These are phyloP conservation scores for Nipponia nippon DNA, from an alignment of 2,113 vertebrate genomes.

Conservation along the genomic window DNA sequence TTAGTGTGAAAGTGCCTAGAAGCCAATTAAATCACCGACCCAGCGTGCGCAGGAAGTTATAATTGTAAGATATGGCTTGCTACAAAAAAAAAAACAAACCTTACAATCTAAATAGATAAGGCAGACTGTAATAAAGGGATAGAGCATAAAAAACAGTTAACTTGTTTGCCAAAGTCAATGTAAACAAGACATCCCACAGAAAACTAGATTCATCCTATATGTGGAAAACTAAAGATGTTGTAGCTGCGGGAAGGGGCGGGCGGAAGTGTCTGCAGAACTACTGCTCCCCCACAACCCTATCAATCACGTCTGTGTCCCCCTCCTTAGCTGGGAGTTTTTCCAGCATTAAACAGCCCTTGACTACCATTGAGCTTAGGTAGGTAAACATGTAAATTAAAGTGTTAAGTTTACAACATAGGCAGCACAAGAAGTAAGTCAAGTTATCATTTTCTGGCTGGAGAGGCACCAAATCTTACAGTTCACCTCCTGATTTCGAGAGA, in stretches of 20 bases:
- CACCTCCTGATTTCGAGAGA: neutral
- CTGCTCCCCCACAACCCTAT: neutral
- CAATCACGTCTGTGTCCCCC: neutral
- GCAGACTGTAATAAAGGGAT: neutral
- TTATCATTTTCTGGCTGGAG: neutral
- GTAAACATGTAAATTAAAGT: neutral
- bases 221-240: neutral
- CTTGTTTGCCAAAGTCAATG: neutral
- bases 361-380: neutral
- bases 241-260: neutral
- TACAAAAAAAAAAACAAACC: neutral
- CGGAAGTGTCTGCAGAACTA: neutral
- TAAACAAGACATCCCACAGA: neutral
- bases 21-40: neutral
- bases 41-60: neutral
- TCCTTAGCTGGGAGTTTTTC: neutral
- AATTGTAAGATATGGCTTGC: neutral
- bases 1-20: neutral
- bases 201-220: neutral
- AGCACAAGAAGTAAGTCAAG: neutral
- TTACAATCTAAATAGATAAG: neutral
- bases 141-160: neutral
- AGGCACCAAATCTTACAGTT: neutral
- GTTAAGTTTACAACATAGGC: neutral
- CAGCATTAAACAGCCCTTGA: neutral